These are phyloP conservation scores for Lepeophtheirus salmonis DNA, from an alignment of 1,140 invertebrate genomes.

Conservation along the genomic window DNA sequence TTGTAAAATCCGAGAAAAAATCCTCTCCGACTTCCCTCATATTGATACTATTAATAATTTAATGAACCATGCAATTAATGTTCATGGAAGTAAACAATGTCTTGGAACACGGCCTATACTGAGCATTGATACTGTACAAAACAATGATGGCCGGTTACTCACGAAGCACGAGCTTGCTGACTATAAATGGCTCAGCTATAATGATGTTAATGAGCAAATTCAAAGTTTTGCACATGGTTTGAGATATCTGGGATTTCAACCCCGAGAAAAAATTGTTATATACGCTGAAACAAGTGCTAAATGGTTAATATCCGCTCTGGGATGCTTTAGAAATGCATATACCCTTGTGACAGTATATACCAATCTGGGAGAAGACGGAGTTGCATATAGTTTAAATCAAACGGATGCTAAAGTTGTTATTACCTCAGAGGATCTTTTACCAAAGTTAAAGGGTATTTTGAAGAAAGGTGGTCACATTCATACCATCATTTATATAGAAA, in stretches of 20 bases:
- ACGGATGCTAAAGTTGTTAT: constrained; percentile 21
- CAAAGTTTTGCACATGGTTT: constrained; percentile 25
- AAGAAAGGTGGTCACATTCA: constrained; percentile 16
- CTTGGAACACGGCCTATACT: constrained; percentile 21
- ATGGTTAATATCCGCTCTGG: constrained; percentile 33
- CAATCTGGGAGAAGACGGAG: constrained; percentile 21
- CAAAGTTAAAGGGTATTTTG: constrained; percentile 18
- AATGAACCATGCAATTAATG: constrained; percentile 19
- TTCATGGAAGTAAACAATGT: constrained; percentile 20
- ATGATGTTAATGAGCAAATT: constrained; percentile 26
- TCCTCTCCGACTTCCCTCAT: neutral
- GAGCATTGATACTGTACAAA: constrained; percentile 5
- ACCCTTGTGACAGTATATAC: constrained; percentile 23
- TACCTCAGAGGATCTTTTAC: constrained; percentile 20
- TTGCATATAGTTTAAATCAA: constrained; percentile 21
- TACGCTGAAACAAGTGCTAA: constrained; percentile 33
- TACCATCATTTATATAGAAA: constrained; percentile 22
- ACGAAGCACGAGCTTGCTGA: constrained; percentile 21
- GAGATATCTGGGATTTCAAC: constrained; percentile 25
- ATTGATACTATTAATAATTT: constrained; percentile 12
- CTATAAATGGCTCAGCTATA: constrained; percentile 30
- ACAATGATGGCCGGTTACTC: constrained; percentile 19
- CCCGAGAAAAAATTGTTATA: constrained; percentile 27
- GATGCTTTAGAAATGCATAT: constrained; percentile 26
- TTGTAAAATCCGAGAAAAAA: neutral